These are phyloP conservation scores for Penaeus monodon DNA, from an alignment of 2,888 invertebrate genomes.

Conservation along the genomic window DNA sequence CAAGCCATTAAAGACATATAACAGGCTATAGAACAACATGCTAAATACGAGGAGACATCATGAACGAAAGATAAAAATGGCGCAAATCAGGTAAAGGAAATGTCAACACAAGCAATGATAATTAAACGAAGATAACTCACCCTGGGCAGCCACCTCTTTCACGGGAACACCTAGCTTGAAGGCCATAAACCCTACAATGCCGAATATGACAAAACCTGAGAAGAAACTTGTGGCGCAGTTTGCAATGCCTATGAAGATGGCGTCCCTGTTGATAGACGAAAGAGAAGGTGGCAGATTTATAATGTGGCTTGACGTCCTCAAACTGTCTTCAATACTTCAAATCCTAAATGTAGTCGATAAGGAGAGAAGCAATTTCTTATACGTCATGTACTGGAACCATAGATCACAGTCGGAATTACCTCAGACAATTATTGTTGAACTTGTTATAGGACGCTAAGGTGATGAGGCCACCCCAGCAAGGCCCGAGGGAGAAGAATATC, in stretches of 20 bases:
- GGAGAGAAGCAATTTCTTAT: too few species aligned
- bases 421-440: constrained; percentile 65
- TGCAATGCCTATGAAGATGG: constrained; percentile 81
- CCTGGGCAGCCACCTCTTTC: constrained; percentile 81
- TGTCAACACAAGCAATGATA: background rate
- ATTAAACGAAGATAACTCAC: constrained; percentile 51
- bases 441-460: constrained; percentile 85
- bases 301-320: background rate
- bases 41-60: too few species aligned
- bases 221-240: constrained; percentile 85
- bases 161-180: constrained; percentile 81
- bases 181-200: constrained; percentile 85
- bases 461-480: constrained; percentile 88
- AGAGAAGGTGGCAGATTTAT: background rate
- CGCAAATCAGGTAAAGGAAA: too few species aligned
- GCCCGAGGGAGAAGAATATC: constrained; percentile 88
- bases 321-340: too few species aligned
- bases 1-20: too few species aligned
- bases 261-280: constrained; percentile 74
- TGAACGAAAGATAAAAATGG: too few species aligned
- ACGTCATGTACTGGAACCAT: background rate
- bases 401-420: constrained; percentile 36
- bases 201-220: constrained; percentile 84
- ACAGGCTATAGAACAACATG: too few species aligned
- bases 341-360: too few species aligned